Evolutionary conservation across 1,140 invertebrate genomes (phyloP), one percentile per base, ranked within the genome.

Genomic region (Brachionus koreanus): DNA sequence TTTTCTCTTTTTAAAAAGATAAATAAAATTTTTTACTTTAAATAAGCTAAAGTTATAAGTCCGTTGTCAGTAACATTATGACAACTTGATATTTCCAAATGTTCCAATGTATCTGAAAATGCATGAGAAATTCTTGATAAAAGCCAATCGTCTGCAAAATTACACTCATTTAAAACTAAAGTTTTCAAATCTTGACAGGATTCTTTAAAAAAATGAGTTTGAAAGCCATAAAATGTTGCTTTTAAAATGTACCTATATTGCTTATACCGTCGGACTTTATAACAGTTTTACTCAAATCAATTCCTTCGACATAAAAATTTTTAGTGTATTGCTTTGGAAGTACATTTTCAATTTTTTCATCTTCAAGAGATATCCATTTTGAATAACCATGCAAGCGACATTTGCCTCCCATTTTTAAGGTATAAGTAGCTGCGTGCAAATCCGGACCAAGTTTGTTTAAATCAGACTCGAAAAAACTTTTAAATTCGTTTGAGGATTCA

Each of bases 351-450:
- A 79, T 19, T 12, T 79, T 79, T 42, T 79, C 16, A n/a, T 33
- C 25, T 6, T 49, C 76, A 1, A 79, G 37, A 79, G 19, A 13
- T 3, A 79, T 9, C 76, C 76, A 79, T 37, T 33, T 79, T 7
- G 49, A 33, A 9, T 49, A 79, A 16, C 76, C 76, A 39, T 61
- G 12, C 16, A 79, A 52, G 29, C 49, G 33, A 57, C 49, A 57
- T 79, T 61, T 57, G 19, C 76, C 76, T n/a, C 76, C 76, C 19
- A 79, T 29, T 61, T 79, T 79, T 10, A 79, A 49, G 16, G 76
- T 43, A 13, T 79, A 79, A 10, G 76, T 39, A 3, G 76, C 76
- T 6, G 76, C 76, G 12, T 79, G 76, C n/a, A 79, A 43, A 39
- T 79, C 76, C 10, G 76, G 33, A 1, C 76, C 52, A 9, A 79